phyloP scores from a whole-genome alignment of 64 coral and sea anemone species.

The Trachythela sp. region DNA sequence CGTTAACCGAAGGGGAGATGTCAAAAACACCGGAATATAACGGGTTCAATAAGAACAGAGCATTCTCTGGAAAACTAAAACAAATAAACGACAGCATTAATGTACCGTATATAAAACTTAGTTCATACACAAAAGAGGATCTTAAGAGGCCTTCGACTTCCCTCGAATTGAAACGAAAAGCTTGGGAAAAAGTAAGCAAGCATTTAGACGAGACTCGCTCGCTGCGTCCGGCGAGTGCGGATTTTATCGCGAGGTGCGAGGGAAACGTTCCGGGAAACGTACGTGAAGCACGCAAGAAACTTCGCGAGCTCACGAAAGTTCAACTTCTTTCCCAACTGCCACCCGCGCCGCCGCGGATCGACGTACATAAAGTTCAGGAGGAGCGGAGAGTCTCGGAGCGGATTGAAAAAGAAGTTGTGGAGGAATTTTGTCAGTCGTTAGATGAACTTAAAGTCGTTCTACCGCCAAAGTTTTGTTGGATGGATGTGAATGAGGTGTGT shows the following conservation, averaged over 20 bases:
- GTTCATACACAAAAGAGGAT: neutral
- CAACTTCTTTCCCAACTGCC: neutral
- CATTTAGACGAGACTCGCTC: neutral
- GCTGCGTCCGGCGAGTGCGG: neutral
- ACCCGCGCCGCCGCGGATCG: neutral
- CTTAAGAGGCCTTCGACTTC: neutral
- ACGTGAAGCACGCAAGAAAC: neutral
- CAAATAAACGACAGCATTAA: neutral
- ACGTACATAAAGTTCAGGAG: neutral
- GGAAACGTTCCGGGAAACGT: neutral
- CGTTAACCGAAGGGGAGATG: neutral
- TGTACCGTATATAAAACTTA: neutral
- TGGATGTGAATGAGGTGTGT: constrained; percentile 11
- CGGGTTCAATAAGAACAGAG: neutral
- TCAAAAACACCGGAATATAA: neutral
- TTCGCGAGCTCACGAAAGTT: neutral
- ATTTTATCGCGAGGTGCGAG: neutral
- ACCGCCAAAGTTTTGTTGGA: neutral
- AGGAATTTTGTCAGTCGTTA: neutral
- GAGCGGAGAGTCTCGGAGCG: neutral
- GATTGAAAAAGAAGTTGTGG: neutral
- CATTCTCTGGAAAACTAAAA: neutral
- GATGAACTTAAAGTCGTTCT: neutral
- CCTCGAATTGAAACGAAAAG: neutral
- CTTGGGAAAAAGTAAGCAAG: neutral